A percentile compares a stretch with the other conserved stretches of the same genome.
Evolutionary conservation across 2,888 invertebrate genomes (phyloP).

Genomic region (Temnothorax unifasciatus): DNA sequence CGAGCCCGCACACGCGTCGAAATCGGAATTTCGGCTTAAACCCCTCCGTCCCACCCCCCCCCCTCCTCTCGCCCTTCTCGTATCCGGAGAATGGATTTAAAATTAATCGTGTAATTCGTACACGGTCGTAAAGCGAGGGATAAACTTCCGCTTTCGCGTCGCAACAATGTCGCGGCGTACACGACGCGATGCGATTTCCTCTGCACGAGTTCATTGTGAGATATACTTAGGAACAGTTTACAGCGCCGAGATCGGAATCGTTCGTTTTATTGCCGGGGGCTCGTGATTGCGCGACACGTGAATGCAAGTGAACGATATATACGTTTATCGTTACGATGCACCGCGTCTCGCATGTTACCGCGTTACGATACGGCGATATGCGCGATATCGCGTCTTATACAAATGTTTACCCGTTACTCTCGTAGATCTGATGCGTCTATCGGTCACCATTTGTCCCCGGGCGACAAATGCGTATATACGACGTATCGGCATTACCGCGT

Average conservation of each 20-base stretch:
- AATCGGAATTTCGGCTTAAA: slow-evolving; percentile 35
- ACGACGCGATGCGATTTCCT: not conserved
- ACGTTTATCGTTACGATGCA: slow-evolving; percentile 15
- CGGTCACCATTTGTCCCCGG: slow-evolving; percentile 32
- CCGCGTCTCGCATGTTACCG: slow-evolving; percentile 4
- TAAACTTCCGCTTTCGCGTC: not conserved
- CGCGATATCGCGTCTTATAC: slow-evolving; percentile 30
- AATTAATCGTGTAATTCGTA: slow-evolving; percentile 48
- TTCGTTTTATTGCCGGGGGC: not conserved
- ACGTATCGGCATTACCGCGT: slow-evolving; percentile 43
- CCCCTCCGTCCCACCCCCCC: not conserved
- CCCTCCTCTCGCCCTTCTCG: no score
- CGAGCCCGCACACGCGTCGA: slow-evolving; percentile 7
- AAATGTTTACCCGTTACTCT: slow-evolving; percentile 39
- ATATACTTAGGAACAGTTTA: slow-evolving; percentile 9
- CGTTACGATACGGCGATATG: not conserved
- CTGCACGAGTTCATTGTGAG: not conserved
- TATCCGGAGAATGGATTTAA: slow-evolving; percentile 26
- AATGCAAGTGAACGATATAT: not conserved
- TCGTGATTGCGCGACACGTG: slow-evolving; percentile 10
- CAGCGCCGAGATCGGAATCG: not conserved
- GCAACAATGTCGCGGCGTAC: not conserved
- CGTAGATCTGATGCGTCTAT: slow-evolving; percentile 20
- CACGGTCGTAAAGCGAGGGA: slow-evolving; percentile 16
- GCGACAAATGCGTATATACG: slow-evolving; percentile 39